Conservation (phyloP, 2,888 invertebrate species). For the Hypselothyrea guttata region DNA sequence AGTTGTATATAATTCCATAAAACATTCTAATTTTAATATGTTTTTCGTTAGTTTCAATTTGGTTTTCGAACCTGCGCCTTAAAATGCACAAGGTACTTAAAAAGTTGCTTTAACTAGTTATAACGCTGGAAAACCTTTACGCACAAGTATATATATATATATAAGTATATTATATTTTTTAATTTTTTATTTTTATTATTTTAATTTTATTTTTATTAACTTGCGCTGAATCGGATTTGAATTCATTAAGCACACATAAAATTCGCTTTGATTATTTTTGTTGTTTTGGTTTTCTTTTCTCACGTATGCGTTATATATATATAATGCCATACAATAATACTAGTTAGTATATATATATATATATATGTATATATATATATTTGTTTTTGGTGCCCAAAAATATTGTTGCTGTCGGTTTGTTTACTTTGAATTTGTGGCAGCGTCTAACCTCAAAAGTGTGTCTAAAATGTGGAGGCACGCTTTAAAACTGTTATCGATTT, state of each 20-base stretch:
- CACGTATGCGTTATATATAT: slow-evolving; percentile 10
- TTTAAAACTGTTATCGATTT: slow-evolving; percentile 36
- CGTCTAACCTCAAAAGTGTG: slow-evolving; percentile 42
- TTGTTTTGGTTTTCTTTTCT: slow-evolving; percentile 1
- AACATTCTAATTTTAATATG: slow-evolving; percentile 66
- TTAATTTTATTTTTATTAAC: no score
- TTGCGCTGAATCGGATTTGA: background rate
- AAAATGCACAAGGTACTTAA: background rate
- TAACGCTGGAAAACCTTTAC: slow-evolving; percentile 25
- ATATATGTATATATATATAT: slow-evolving; percentile 42
- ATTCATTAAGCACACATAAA: slow-evolving; percentile 37
- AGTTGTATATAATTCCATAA: slow-evolving; percentile 74
- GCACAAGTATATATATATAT: slow-evolving; percentile 1
- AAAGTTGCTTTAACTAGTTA: background rate
- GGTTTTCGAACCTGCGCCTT: slow-evolving; percentile 10
- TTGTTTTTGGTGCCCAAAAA: slow-evolving; percentile 71
- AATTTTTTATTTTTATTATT: no score
- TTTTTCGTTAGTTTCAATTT: slow-evolving; percentile 17
- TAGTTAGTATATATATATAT: slow-evolving; percentile 36
- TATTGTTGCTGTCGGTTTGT: slow-evolving; percentile 63
- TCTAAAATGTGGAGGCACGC: slow-evolving; percentile 52
- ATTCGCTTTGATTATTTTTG: slow-evolving; percentile 5
- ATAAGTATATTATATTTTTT: no score
- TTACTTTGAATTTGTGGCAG: slow-evolving; percentile 15
- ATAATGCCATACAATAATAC: slow-evolving; percentile 36